Evolutionary conservation across 1,140 invertebrate genomes (phyloP).

Genomic region (Papilio dardanus): DNA sequence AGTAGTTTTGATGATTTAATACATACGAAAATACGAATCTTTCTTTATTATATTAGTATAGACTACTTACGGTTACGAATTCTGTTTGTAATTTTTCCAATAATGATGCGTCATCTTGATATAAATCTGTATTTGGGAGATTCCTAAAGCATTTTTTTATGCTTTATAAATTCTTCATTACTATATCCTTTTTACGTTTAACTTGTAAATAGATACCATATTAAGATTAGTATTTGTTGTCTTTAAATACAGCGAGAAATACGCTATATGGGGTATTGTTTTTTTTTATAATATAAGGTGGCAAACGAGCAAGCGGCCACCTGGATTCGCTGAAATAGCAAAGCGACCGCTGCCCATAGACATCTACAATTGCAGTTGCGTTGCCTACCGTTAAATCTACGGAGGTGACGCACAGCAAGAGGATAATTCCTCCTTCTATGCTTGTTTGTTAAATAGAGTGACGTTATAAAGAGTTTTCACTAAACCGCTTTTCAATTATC

Average conservation of each 20-base stretch:
- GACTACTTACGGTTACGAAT: background rate
- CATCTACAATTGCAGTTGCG: no score
- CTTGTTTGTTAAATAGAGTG: background rate
- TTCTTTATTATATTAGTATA: no score
- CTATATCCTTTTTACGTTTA: background rate
- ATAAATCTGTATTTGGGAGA: constrained; percentile 7
- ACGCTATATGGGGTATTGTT: background rate
- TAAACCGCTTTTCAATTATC: background rate
- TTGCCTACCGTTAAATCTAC: no score
- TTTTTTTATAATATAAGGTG: no score
- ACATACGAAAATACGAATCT: no score
- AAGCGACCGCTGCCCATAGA: no score
- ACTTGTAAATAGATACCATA: background rate
- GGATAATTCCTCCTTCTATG: no score
- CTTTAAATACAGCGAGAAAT: background rate
- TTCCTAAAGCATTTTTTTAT: background rate
- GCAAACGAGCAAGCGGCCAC: no score
- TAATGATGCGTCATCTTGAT: background rate
- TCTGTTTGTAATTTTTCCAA: background rate
- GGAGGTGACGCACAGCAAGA: no score
- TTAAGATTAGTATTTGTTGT: background rate
- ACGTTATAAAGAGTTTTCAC: background rate
- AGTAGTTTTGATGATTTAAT: no score
- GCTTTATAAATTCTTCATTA: background rate
- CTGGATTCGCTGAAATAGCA: no score